Conservation (phyloP, 2,797 vertebrate species). For the Emydoidea blandingii region DNA sequence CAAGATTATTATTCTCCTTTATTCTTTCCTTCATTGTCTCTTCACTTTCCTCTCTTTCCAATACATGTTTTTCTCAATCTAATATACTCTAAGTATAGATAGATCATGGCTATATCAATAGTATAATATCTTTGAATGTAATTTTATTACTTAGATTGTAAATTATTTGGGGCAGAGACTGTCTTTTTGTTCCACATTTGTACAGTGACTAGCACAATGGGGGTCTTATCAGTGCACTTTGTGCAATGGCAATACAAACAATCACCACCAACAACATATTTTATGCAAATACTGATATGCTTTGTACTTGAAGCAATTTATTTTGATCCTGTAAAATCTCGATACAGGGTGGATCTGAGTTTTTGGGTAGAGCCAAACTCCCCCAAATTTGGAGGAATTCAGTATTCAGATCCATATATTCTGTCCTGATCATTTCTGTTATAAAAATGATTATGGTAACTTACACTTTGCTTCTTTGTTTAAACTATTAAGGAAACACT, state of each 20-base stretch:
- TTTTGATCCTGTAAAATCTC: not conserved
- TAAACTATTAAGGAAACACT: not conserved
- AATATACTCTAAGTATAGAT: not conserved
- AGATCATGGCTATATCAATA: not conserved
- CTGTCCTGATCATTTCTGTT: not conserved
- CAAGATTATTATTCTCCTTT: not conserved
- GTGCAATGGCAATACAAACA: not conserved
- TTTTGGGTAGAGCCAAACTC: not conserved
- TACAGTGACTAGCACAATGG: not conserved
- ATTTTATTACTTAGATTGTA: not conserved
- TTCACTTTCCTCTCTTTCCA: not conserved
- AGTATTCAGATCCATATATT: not conserved
- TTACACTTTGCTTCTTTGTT: not conserved
- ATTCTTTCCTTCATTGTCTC: not conserved
- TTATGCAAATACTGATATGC: not conserved
- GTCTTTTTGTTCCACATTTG: not conserved
- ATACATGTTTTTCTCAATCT: not conserved
- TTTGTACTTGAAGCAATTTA: not conserved
- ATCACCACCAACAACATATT: not conserved
- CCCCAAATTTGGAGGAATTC: not conserved
- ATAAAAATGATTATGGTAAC: not conserved
- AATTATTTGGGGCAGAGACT: not conserved
- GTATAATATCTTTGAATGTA: not conserved
- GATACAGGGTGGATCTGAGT: not conserved
- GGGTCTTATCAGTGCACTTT: not conserved